These are phyloP conservation scores for Polymixis flavicincta DNA, from an alignment of 2,888 invertebrate genomes.

Conservation along the genomic window DNA sequence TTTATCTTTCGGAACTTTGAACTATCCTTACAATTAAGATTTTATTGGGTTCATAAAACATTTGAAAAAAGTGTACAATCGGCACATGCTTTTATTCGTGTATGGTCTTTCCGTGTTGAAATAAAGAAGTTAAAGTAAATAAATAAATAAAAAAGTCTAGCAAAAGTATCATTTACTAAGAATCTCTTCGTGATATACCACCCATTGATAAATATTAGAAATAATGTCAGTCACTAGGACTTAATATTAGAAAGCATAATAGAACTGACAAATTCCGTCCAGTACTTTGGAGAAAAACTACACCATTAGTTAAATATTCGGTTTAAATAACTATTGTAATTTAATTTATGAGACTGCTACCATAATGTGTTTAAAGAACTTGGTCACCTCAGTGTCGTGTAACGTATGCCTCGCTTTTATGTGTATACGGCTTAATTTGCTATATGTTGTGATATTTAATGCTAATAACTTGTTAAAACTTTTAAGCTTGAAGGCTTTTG, in stretches of 20 bases:
- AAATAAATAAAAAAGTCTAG: neutral
- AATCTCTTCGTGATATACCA: neutral
- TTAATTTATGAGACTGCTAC: conserved; percentile 41
- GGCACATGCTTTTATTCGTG: neutral
- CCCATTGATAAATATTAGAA: neutral
- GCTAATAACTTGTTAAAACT: conserved; percentile 73
- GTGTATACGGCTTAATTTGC: conserved; percentile 85
- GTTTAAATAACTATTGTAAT: conserved; percentile 3
- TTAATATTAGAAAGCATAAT: conserved; percentile 1
- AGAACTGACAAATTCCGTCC: conserved; percentile 61
- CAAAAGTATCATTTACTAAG: neutral
- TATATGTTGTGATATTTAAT: conserved; percentile 86
- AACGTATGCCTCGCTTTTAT: conserved; percentile 61
- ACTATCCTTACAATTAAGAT: neutral
- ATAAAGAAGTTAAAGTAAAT: no score
- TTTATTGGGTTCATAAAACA: neutral
- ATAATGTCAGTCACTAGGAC: no score
- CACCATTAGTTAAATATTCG: conserved; percentile 7
- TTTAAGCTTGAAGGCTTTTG: conserved; percentile 80
- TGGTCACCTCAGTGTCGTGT: conserved; percentile 38
- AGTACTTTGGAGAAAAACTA: conserved; percentile 32
- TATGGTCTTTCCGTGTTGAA: neutral
- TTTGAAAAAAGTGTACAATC: neutral
- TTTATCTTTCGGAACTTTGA: neutral
- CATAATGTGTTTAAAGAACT: conserved; percentile 10